Percentiles rank a stretch among this genome's conserved stretches.
phyloP scores from a whole-genome alignment of 2,888 invertebrate species.

The Melinaea marsaeus region DNA sequence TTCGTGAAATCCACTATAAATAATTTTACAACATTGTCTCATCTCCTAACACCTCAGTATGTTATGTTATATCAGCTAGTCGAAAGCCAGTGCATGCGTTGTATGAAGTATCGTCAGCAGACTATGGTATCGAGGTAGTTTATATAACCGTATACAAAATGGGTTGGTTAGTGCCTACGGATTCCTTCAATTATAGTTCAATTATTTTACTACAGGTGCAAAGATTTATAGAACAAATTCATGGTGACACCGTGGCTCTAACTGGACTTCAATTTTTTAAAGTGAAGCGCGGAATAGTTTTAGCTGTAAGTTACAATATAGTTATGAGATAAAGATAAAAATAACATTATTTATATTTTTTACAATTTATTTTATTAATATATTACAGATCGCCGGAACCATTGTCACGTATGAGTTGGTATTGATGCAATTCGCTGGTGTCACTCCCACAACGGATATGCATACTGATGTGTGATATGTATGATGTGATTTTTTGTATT shows the following conservation, averaged over 20 bases:
- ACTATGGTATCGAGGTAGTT: conserved; percentile 75
- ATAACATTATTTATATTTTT: not conserved
- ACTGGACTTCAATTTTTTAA: conserved; percentile 79
- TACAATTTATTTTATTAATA: conserved; percentile 10
- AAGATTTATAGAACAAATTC: conserved; percentile 79
- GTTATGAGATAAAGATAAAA: not conserved
- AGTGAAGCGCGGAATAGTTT: conserved; percentile 75
- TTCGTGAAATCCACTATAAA: too few species aligned
- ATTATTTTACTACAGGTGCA: conserved; percentile 63
- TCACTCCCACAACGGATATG: conserved; percentile 10
- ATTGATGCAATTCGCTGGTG: conserved; percentile 32
- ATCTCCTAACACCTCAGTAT: conserved; percentile 52
- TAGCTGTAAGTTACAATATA: conserved; percentile 62
- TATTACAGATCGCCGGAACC: conserved; percentile 54
- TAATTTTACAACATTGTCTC: conserved; percentile 9
- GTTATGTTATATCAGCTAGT: too few species aligned
- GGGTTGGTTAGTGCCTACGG: not conserved
- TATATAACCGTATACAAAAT: not conserved
- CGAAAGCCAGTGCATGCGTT: conserved; percentile 64
- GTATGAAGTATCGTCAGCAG: conserved; percentile 74
- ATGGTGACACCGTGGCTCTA: conserved; percentile 77
- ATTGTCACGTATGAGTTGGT: conserved; percentile 43
- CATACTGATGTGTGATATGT: not conserved
- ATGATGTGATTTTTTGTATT: too few species aligned
- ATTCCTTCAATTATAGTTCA: conserved; percentile 1